Conservation (phyloP, 2,888 invertebrate genomes). For the Peribatodes rhomboidaria region DNA sequence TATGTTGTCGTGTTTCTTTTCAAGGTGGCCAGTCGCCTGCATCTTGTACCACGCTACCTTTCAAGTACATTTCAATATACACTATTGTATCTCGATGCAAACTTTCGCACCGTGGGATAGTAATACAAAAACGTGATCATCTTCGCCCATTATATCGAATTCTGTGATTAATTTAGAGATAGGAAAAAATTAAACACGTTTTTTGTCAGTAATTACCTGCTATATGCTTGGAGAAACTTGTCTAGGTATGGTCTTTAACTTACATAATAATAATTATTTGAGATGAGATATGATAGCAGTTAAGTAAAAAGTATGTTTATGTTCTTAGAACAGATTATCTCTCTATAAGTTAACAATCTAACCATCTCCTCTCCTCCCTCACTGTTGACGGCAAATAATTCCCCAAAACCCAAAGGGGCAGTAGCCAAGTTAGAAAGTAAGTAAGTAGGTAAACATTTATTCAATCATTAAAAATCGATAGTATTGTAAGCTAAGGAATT, state of each 20-base stretch:
- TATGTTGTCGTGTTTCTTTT: not conserved
- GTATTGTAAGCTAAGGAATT: too few relatives aligned
- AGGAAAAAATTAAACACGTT: constrained; percentile 2
- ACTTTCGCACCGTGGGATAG: constrained; percentile 27
- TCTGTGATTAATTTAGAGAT: constrained; percentile 14
- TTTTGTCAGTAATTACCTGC: not conserved
- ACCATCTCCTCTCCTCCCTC: too few relatives aligned
- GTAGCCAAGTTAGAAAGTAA: too few relatives aligned
- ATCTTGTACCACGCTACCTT: not conserved
- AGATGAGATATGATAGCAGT: not conserved
- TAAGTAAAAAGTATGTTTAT: too few relatives aligned
- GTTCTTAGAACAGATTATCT: too few relatives aligned
- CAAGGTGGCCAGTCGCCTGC: too few relatives aligned
- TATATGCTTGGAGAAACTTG: constrained; percentile 3
- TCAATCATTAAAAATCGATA: too few relatives aligned
- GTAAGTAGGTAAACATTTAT: too few relatives aligned
- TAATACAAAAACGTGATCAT: constrained; percentile 17
- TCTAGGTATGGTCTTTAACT: not conserved
- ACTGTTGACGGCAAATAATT: too few relatives aligned
- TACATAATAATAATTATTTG: too few relatives aligned
- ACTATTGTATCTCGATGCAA: constrained; percentile 11
- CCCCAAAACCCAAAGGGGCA: too few relatives aligned
- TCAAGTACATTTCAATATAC: constrained; percentile 12
- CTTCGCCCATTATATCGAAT: constrained; percentile 7
- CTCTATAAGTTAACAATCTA: too few relatives aligned